phyloP scores from a whole-genome alignment of 1,140 invertebrate genomes.

The Oryctes rhinoceros region DNA sequence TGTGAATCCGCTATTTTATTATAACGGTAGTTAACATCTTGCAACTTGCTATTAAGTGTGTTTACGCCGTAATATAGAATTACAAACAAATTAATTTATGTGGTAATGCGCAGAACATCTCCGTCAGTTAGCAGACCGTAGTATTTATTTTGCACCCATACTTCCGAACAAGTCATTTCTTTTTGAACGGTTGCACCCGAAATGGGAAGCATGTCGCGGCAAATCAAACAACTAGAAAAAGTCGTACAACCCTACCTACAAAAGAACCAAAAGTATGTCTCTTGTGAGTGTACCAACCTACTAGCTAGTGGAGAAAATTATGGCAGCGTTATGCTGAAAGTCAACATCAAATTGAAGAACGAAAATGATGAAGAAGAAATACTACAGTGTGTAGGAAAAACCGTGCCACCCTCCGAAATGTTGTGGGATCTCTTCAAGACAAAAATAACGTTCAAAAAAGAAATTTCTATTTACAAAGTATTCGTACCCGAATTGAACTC shows the following conservation, averaged over 20 bases:
- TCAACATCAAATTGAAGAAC: not conserved
- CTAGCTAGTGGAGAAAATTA: not conserved
- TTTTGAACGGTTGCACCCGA: not conserved
- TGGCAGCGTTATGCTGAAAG: constrained; percentile 10
- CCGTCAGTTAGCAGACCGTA: not conserved
- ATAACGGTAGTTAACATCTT: too few species aligned
- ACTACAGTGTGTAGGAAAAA: constrained; percentile 7
- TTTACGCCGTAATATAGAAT: too few species aligned
- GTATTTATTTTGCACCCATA: not conserved
- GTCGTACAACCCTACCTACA: not conserved
- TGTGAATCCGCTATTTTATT: too few species aligned
- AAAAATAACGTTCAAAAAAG: constrained; percentile 62
- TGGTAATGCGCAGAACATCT: too few species aligned
- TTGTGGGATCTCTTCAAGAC: constrained; percentile 21
- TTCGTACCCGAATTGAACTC: constrained; percentile 50
- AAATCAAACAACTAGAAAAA: constrained; percentile 14
- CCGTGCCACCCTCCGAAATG: not conserved
- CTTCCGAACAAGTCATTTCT: not conserved
- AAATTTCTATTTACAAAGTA: constrained; percentile 52
- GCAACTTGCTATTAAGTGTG: too few species aligned
- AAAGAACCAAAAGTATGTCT: not conserved
- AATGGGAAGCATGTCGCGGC: not conserved
- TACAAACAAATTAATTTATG: too few species aligned
- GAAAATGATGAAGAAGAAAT: not conserved
- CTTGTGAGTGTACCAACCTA: not conserved